Evolutionary conservation across 2,797 vertebrate species (phyloP).

Genomic region (Arnoldichthys spilopterus): DNA sequence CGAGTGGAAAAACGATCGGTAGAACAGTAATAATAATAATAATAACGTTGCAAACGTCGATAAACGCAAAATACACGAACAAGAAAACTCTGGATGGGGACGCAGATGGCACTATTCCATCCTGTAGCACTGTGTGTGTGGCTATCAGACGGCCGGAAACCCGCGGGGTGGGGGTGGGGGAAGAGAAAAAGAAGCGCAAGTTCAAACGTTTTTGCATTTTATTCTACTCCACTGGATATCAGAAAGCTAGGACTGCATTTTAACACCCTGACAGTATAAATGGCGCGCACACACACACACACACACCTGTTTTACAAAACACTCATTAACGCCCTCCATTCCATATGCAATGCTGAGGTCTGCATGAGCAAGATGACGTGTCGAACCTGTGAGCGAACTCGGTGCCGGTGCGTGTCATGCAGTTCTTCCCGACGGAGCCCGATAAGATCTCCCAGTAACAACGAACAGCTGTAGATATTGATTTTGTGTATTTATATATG

Average conservation of each 20-base stretch:
- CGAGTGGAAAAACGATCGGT: conserved; percentile 25
- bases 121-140: conserved; percentile 46
- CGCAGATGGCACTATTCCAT: conserved; percentile 57
- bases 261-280: conserved; percentile 79
- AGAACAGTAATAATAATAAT: conserved; percentile 1
- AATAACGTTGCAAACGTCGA: conserved; percentile 38
- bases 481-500: conserved; percentile 38
- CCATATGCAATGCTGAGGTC: conserved; percentile 21
- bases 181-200: conserved; percentile 55
- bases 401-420: neutral
- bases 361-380: neutral
- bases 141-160: conserved; percentile 55
- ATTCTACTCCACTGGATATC: conserved; percentile 59
- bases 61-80: conserved; percentile 37
- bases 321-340: conserved; percentile 55
- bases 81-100: conserved; percentile 40
- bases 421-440: conserved; percentile 72
- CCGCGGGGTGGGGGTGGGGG: conserved; percentile 40
- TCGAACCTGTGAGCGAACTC: conserved; percentile 1
- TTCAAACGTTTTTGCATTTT: conserved; percentile 76
- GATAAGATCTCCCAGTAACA: conserved; percentile 57
- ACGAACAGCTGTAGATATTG: conserved; percentile 74
- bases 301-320: conserved; percentile 74
- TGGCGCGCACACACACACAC: conserved; percentile 65
- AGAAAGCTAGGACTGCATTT: conserved; percentile 50